phyloP scores from a whole-genome alignment of 1,140 invertebrate genomes.

The Helicorthomorpha holstii region DNA sequence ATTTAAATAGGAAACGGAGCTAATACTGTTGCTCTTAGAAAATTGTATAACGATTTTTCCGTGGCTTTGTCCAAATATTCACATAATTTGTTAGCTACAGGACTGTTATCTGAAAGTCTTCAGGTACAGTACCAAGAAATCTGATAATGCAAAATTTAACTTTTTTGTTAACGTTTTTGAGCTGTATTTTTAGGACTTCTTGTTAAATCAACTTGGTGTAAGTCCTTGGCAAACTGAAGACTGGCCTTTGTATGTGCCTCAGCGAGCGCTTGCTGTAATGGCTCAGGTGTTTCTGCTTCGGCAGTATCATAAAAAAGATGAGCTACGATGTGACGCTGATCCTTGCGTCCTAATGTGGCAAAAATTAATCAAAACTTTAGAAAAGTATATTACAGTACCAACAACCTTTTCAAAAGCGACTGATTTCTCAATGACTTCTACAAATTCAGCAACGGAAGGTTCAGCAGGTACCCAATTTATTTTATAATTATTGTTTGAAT shows the following conservation, averaged over 20 bases:
- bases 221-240: constrained; percentile 47
- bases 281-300: constrained; percentile 54
- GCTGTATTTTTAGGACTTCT: constrained; percentile 37
- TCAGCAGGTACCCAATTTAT: no score
- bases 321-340: constrained; percentile 33
- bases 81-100: constrained; percentile 62
- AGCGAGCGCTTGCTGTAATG: constrained; percentile 61
- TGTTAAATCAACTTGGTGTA: constrained; percentile 56
- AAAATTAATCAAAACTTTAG: constrained; percentile 65
- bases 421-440: no score
- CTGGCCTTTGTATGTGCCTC: constrained; percentile 71
- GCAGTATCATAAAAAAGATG: constrained; percentile 54
- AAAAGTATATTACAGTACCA: constrained; percentile 44
- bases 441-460: no score
- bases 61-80: constrained; percentile 58
- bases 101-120: constrained; percentile 41
- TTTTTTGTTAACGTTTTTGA: neutral
- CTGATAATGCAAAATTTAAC: neutral
- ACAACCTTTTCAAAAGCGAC: constrained; percentile 10
- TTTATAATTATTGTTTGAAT: neutral
- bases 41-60: constrained; percentile 60
- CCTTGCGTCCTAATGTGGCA: constrained; percentile 81
- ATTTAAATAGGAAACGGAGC: no score
- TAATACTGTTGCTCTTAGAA: no score
- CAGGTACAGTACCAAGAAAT: constrained; percentile 19